phyloP scores from a whole-genome alignment of 2,113 vertebrate genomes.

The Hippocampus guttulatus region DNA sequence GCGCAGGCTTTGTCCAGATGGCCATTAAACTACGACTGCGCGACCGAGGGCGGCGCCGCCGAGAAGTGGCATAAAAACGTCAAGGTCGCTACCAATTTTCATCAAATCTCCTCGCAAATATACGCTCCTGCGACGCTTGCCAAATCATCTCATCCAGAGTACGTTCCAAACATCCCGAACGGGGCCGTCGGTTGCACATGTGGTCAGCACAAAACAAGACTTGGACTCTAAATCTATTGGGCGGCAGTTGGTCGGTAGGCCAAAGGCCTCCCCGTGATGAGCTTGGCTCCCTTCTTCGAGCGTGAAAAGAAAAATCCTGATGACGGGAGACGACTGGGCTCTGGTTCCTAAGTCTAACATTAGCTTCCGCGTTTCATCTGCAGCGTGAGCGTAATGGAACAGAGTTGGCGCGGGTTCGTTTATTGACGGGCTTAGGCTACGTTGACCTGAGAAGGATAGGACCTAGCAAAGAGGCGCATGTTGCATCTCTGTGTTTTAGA shows the following conservation, averaged over 20 bases:
- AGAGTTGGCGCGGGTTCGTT: not conserved
- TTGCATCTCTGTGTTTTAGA: no score
- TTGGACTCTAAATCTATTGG: constrained; percentile 4
- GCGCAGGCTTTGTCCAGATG: constrained; percentile 55
- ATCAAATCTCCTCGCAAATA: constrained; percentile 40
- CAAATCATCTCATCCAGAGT: constrained; percentile 42
- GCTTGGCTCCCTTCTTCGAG: not conserved
- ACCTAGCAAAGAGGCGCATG: no score
- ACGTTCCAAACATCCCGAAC: constrained; percentile 38
- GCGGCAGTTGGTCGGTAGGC: not conserved
- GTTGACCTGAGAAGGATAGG: no score
- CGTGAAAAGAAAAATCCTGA: not conserved
- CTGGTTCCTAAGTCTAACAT: not conserved
- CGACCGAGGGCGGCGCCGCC: constrained; percentile 37
- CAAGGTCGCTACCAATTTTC: constrained; percentile 52
- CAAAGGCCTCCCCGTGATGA: not conserved
- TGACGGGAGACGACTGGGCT: not conserved
- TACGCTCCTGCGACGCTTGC: constrained; percentile 21
- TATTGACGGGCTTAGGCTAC: not conserved
- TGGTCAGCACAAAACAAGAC: constrained; percentile 28
- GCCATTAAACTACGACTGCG: constrained; percentile 54
- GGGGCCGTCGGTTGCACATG: constrained; percentile 13
- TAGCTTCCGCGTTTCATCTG: not conserved
- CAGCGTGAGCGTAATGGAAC: not conserved
- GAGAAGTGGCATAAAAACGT: constrained; percentile 61